phyloP scores from a whole-genome alignment of 2,888 invertebrate genomes.

The Deroplatys truncata region DNA sequence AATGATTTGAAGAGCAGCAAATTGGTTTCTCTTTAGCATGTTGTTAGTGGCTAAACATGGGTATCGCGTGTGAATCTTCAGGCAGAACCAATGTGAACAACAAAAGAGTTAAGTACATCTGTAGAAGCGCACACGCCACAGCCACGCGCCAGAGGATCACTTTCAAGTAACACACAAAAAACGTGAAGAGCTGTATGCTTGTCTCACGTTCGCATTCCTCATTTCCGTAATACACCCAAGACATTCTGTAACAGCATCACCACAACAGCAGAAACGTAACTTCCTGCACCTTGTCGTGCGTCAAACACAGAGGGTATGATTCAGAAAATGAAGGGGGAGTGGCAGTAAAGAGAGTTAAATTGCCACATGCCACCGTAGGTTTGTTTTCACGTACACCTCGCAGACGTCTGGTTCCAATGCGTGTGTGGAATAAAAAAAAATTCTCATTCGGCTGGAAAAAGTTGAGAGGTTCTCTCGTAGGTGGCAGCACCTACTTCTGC shows the following conservation, averaged over 20 bases:
- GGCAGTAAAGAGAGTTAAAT: background rate
- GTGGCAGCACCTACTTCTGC: background rate
- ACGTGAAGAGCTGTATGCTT: background rate
- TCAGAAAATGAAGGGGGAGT: background rate
- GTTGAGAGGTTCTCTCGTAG: background rate
- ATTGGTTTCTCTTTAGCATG: background rate
- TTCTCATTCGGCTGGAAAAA: background rate
- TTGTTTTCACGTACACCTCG: background rate
- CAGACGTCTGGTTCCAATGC: background rate
- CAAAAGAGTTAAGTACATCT: background rate
- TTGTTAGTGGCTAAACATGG: background rate
- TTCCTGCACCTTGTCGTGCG: background rate
- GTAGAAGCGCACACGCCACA: background rate
- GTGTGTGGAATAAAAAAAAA: background rate
- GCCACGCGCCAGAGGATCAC: background rate
- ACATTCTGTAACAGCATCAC: background rate
- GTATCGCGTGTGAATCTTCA: background rate
- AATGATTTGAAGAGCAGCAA: conserved; percentile 36
- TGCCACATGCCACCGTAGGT: background rate
- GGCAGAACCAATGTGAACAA: background rate
- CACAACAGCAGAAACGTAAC: background rate
- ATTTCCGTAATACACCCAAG: background rate
- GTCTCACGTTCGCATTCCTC: background rate
- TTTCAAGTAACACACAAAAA: background rate
- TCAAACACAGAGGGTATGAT: background rate